Evolutionary conservation across 1,140 invertebrate species (phyloP).

Genomic region (Venturia canescens): DNA sequence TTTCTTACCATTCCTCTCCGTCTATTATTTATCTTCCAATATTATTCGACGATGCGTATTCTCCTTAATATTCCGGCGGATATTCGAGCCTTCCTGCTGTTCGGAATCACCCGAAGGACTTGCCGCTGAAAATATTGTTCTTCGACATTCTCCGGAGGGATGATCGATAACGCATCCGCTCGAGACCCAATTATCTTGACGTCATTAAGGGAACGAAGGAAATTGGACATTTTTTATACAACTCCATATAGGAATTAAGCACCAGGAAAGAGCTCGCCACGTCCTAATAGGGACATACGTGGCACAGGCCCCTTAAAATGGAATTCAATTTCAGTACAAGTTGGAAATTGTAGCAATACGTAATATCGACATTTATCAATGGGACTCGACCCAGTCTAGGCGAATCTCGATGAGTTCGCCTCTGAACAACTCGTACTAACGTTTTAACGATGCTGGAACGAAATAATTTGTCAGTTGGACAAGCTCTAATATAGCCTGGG

Average conservation of each 20-base stretch:
- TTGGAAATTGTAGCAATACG: not conserved
- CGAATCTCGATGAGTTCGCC: too few relatives aligned
- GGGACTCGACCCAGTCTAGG: too few relatives aligned
- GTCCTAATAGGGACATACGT: not conserved
- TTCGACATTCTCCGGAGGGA: conserved; percentile 3
- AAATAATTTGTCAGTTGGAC: not conserved
- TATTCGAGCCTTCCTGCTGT: not conserved
- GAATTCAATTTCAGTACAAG: too few relatives aligned
- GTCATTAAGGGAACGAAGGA: not conserved
- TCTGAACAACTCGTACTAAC: not conserved
- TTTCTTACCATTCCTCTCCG: not conserved
- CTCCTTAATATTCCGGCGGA: conserved; percentile 43
- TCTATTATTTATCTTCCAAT: conserved; percentile 24
- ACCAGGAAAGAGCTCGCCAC: not conserved
- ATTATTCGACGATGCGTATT: conserved; percentile 28
- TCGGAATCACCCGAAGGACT: not conserved
- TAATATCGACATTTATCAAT: too few relatives aligned
- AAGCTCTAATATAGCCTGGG: not conserved
- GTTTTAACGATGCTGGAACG: not conserved
- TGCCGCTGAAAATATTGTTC: not conserved
- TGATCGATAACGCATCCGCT: not conserved
- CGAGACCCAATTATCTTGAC: not conserved
- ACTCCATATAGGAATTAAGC: not conserved
- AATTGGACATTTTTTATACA: not conserved
- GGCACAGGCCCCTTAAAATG: not conserved